Evolutionary conservation across 2,113 vertebrate genomes (phyloP).

Genomic region (Corythaeola cristata): DNA sequence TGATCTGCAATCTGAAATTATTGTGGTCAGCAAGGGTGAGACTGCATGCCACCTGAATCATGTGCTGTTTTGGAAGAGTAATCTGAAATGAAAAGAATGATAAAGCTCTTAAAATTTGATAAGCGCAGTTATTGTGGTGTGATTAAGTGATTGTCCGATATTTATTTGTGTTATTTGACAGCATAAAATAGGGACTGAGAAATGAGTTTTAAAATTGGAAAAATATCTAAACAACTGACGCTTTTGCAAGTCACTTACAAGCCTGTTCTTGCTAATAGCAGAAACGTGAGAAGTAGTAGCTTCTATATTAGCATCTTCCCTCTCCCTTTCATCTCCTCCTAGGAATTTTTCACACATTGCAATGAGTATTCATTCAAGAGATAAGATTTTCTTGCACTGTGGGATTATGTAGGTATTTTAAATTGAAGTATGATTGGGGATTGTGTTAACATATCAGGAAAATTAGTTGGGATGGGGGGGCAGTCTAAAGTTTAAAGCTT

Average conservation of each 20-base stretch:
- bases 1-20: background rate
- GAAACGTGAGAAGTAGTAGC: background rate
- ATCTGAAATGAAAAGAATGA: background rate
- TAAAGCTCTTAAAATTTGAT: background rate
- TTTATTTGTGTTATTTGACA: background rate
- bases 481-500: background rate
- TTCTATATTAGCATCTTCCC: background rate
- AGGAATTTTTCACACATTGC: background rate
- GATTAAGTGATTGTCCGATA: background rate
- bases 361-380: background rate
- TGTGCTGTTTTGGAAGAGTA: background rate
- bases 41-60: rapidly evolving
- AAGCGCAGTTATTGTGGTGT: background rate
- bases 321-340: background rate
- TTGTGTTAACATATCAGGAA: background rate
- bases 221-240: background rate
- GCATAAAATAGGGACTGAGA: background rate
- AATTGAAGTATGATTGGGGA: background rate
- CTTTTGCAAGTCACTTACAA: background rate
- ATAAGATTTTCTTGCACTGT: background rate
- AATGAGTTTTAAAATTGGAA: background rate
- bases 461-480: background rate
- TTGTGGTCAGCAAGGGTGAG: background rate
- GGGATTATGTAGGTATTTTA: background rate
- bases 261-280: background rate